These are phyloP conservation scores for Nebria ingens DNA, from an alignment of 1,140 invertebrate species.

Conservation along the genomic window DNA sequence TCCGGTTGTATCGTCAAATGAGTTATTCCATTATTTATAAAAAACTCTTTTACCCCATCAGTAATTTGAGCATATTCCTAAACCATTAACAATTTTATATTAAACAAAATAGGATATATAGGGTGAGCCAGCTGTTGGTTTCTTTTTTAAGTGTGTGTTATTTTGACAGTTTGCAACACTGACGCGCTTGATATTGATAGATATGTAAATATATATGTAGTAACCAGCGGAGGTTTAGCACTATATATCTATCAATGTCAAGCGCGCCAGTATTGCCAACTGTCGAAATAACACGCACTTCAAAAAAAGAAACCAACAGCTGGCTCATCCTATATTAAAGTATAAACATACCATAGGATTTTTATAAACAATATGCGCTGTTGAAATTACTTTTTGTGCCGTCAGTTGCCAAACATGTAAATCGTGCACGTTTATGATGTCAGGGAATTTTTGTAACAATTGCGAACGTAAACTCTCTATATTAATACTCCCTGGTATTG, in stretches of 20 bases:
- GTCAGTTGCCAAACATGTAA: slow-evolving; percentile 73
- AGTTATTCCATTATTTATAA: slow-evolving; percentile 60
- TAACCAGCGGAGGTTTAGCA: slow-evolving; percentile 4
- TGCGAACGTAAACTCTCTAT: slow-evolving; percentile 53
- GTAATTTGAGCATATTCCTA: slow-evolving; percentile 53
- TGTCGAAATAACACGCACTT: too few species aligned
- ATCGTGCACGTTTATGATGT: slow-evolving; percentile 69
- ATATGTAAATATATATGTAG: slow-evolving; percentile 15
- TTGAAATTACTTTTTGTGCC: slow-evolving; percentile 55
- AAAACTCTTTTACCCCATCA: slow-evolving; percentile 54
- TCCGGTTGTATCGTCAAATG: slow-evolving; percentile 71
- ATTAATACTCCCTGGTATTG: slow-evolving; percentile 69
- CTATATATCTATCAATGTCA: too few species aligned
- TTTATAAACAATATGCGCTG: slow-evolving; percentile 62
- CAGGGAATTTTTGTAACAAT: slow-evolving; percentile 59
- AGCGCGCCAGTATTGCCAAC: too few species aligned
- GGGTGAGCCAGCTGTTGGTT: too few species aligned
- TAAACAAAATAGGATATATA: slow-evolving; percentile 6
- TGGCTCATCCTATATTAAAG: too few species aligned
- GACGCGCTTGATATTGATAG: too few species aligned
- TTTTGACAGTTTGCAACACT: too few species aligned
- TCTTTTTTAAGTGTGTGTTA: slow-evolving; percentile 5
- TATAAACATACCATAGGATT: slow-evolving; percentile 45
- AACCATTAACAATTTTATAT: slow-evolving; percentile 25
- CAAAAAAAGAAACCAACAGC: too few species aligned